These are phyloP conservation scores for Zootoca vivipara DNA, from an alignment of 2,113 vertebrate genomes.

Conservation along the genomic window DNA sequence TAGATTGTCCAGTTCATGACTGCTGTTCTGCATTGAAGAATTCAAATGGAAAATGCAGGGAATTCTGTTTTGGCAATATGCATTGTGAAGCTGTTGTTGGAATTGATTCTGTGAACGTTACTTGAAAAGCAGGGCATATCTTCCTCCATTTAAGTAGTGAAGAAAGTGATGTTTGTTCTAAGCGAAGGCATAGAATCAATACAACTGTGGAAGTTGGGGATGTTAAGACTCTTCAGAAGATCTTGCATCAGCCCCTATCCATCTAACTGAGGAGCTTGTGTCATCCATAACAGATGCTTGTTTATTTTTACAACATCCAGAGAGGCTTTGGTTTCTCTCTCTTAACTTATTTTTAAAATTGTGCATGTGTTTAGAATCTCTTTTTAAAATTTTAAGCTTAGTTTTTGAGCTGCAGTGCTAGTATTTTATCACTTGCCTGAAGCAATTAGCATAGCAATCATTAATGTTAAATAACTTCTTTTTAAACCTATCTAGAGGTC, in stretches of 20 bases:
- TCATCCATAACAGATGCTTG: neutral
- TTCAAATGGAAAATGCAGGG: neutral
- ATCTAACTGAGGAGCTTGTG: neutral
- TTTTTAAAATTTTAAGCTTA: neutral
- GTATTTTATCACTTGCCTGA: neutral
- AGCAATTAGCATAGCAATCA: neutral
- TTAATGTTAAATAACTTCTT: neutral
- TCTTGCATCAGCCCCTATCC: neutral
- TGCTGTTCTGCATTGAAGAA: neutral
- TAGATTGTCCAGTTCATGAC: neutral
- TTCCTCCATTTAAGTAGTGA: neutral
- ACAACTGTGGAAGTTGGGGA: neutral
- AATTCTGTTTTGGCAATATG: neutral
- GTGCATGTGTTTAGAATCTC: neutral
- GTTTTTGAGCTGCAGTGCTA: neutral
- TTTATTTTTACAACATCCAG: neutral
- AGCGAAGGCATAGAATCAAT: neutral
- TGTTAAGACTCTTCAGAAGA: neutral
- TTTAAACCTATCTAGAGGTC: neutral
- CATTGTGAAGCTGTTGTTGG: neutral
- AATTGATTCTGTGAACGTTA: neutral
- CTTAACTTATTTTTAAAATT: neutral
- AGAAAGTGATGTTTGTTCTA: conserved; percentile 3
- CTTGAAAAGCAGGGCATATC: neutral
- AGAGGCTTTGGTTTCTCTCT: neutral